Conservation (phyloP, 2,888 invertebrate genomes). For the Sphaerophoria taeniata region DNA sequence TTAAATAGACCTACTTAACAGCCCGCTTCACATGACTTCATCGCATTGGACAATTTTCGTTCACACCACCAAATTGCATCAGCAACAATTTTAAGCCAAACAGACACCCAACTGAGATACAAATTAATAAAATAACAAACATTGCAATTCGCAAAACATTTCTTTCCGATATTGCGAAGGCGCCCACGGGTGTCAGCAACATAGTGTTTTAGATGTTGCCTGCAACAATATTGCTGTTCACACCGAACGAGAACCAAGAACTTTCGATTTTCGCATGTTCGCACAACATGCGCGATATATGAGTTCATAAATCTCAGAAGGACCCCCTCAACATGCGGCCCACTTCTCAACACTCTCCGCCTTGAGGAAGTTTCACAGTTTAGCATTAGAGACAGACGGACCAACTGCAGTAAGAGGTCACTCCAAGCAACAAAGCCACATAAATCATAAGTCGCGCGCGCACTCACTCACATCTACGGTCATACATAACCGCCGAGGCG, state of each 20-base stretch:
- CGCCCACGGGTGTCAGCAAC: slow-evolving; percentile 48
- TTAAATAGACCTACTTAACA: not conserved
- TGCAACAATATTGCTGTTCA: not conserved
- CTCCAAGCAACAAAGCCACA: slow-evolving; percentile 37
- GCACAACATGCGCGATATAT: slow-evolving; percentile 40
- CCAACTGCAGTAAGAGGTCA: slow-evolving; percentile 51
- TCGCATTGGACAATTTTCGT: slow-evolving; percentile 11
- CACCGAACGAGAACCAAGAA: slow-evolving; percentile 33
- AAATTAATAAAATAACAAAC: slow-evolving; percentile 41
- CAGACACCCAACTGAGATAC: slow-evolving; percentile 14
- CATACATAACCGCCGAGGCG: not conserved
- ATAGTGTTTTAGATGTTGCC: not conserved
- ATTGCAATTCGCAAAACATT: slow-evolving; percentile 36
- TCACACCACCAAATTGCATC: slow-evolving; percentile 45
- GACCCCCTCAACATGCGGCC: not conserved
- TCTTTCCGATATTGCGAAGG: slow-evolving; percentile 34
- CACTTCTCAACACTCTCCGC: slow-evolving; percentile 51
- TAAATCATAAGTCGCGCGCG: slow-evolving; percentile 66
- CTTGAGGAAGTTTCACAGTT: not conserved
- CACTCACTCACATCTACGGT: slow-evolving; percentile 21
- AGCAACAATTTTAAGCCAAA: slow-evolving; percentile 10
- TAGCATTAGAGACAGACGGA: not conserved
- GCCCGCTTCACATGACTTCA: slow-evolving; percentile 25
- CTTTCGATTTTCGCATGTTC: slow-evolving; percentile 71
- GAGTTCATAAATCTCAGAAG: slow-evolving; percentile 59